phyloP scores from a whole-genome alignment of 2,888 invertebrate genomes.

The Tethea ocularis region DNA sequence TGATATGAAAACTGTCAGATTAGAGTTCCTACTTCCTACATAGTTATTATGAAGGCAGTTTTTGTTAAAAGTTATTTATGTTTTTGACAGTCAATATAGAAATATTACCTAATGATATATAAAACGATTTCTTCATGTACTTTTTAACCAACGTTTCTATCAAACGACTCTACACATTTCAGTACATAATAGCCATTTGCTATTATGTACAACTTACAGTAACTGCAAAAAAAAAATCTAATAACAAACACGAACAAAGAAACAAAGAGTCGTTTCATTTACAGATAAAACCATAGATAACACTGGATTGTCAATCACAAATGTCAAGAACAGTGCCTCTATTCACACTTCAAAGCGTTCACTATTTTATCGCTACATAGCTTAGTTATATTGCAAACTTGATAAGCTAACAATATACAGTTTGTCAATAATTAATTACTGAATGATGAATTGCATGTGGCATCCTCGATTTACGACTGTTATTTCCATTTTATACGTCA shows the following conservation, averaged over 20 bases:
- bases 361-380: slow-evolving; percentile 33
- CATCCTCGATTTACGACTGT: slow-evolving; percentile 23
- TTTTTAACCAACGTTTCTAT: background rate
- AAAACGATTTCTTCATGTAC: background rate
- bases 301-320: slow-evolving; percentile 29
- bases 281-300: slow-evolving; percentile 18
- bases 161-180: too few relatives aligned
- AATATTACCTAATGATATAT: background rate
- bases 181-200: background rate
- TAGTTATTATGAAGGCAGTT: too few relatives aligned
- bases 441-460: slow-evolving; percentile 46
- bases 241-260: background rate
- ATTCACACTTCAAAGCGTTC: slow-evolving; percentile 35
- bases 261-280: background rate
- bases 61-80: too few relatives aligned
- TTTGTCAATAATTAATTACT: slow-evolving; percentile 49
- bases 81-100: too few relatives aligned
- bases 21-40: too few relatives aligned
- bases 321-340: slow-evolving; percentile 22
- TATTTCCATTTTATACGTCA: slow-evolving; percentile 3
- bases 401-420: slow-evolving; percentile 43
- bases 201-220: background rate
- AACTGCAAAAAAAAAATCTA: background rate
- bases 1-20: too few relatives aligned
- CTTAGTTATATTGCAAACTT: slow-evolving; percentile 30